A percentile compares a stretch with the other conserved stretches of the same genome.
Evolutionary conservation across 2,888 invertebrate genomes (phyloP).

Genomic region (Cosmorhoe ocellata): DNA sequence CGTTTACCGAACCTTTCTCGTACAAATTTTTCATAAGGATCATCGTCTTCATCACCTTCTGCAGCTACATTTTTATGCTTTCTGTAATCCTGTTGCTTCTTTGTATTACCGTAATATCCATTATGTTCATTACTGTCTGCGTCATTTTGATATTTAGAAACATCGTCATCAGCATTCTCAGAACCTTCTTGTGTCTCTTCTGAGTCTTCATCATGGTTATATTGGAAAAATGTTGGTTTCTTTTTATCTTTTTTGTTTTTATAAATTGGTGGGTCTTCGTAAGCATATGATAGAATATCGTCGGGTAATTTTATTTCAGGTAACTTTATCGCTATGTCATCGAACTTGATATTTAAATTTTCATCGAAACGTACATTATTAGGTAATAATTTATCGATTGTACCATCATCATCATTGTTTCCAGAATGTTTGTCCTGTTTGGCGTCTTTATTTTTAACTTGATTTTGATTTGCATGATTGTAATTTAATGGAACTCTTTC

Average conservation of each 20-base stretch:
- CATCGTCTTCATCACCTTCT: constrained; percentile 57
- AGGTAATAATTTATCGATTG: constrained; percentile 51
- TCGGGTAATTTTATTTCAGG: constrained; percentile 76
- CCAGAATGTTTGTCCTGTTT: constrained; percentile 28
- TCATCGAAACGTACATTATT: constrained; percentile 59
- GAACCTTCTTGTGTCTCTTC: constrained; percentile 29
- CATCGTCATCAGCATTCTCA: constrained; percentile 34
- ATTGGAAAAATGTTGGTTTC: constrained; percentile 44
- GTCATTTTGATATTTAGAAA: constrained; percentile 37
- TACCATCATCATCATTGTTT: constrained; percentile 45
- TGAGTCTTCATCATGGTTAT: constrained; percentile 43
- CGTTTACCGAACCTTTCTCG: constrained; percentile 72
- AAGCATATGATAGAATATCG: constrained; percentile 64
- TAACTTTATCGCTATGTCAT: constrained; percentile 65
- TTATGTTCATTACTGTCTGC: constrained; percentile 31
- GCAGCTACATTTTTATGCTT: constrained; percentile 45
- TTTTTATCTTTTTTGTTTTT: constrained; percentile 41
- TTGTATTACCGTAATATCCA: constrained; percentile 36
- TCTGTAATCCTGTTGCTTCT: constrained; percentile 47
- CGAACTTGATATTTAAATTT: constrained; percentile 67
- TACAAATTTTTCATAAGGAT: constrained; percentile 75
- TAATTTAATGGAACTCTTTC: constrained; percentile 75
- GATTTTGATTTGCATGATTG: constrained; percentile 53
- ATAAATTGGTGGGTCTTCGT: constrained; percentile 46
- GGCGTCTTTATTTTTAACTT: constrained; percentile 28